Evolutionary conservation across 2,888 invertebrate genomes (phyloP).

Genomic region (Quadriops clusia): DNA sequence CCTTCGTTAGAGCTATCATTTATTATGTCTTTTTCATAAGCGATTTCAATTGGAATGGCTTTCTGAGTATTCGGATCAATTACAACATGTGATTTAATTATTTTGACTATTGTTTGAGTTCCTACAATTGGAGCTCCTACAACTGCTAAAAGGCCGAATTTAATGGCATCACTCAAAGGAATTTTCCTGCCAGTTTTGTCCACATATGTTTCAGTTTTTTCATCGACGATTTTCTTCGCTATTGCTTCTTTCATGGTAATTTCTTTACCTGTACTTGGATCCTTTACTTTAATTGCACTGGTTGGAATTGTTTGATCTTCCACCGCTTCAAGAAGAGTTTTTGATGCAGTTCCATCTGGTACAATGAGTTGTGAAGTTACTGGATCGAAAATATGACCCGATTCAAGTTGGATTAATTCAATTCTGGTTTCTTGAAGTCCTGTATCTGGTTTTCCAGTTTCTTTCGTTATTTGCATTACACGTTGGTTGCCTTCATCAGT

Average conservation of each 20-base stretch:
- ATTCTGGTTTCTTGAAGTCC: slow-evolving; percentile 28
- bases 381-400: slow-evolving; percentile 69
- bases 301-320: slow-evolving; percentile 60
- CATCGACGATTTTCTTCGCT: slow-evolving; percentile 60
- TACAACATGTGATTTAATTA: slow-evolving; percentile 45
- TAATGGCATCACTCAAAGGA: slow-evolving; percentile 60
- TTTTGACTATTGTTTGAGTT: slow-evolving; percentile 50
- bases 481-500: slow-evolving; percentile 44
- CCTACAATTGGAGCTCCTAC: slow-evolving; percentile 64
- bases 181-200: slow-evolving; percentile 55
- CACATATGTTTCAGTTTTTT: slow-evolving; percentile 54
- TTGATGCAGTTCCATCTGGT: slow-evolving; percentile 51
- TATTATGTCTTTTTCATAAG: slow-evolving; percentile 64
- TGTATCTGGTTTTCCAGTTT: slow-evolving; percentile 58
- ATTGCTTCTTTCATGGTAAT: slow-evolving; percentile 53
- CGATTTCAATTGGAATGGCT: slow-evolving; percentile 68
- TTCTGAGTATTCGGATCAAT: slow-evolving; percentile 72
- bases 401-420: slow-evolving; percentile 60
- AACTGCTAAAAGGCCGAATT: slow-evolving; percentile 64
- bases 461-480: slow-evolving; percentile 59
- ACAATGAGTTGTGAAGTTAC: slow-evolving; percentile 62
- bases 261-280: slow-evolving; percentile 56
- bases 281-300: slow-evolving; percentile 54
- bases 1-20: slow-evolving; percentile 30
- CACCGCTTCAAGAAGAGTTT: slow-evolving; percentile 64